These are phyloP conservation scores for Argentina silus DNA, from an alignment of 2,797 vertebrate species.

Conservation along the genomic window DNA sequence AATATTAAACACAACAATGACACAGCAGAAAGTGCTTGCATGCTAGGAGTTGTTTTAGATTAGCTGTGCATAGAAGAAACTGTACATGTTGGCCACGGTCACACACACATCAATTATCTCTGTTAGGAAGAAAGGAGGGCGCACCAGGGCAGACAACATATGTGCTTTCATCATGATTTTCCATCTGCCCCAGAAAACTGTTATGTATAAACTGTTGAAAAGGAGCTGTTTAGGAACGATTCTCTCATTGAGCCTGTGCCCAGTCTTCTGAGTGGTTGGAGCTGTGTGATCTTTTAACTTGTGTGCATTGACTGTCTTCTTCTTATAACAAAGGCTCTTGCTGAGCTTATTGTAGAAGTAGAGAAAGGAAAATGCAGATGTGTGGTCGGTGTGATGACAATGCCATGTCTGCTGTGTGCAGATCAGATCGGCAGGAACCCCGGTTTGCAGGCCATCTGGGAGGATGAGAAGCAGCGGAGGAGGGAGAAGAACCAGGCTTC, in stretches of 20 bases:
- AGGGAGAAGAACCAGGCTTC: constrained; percentile 87
- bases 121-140: constrained; percentile 12
- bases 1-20: constrained; percentile 3
- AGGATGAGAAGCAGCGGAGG: constrained; percentile 94
- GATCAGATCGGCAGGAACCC: constrained; percentile 94
- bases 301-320: background rate
- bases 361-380: too few relatives aligned
- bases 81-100: constrained; percentile 16
- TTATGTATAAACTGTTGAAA: constrained; percentile 20
- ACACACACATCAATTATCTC: constrained; percentile 23
- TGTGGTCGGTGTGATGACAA: background rate
- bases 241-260: background rate
- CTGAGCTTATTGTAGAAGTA: background rate
- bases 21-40: background rate
- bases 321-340: background rate
- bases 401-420: constrained; percentile 60
- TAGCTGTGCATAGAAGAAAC: constrained; percentile 9
- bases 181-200: constrained; percentile 28
- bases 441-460: constrained; percentile 96
- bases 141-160: constrained; percentile 21
- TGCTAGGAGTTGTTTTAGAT: constrained; percentile 13
- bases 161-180: constrained; percentile 43
- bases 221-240: background rate
- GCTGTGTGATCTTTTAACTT: background rate
- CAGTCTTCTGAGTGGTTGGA: background rate